phyloP scores from a whole-genome alignment of 2,797 vertebrate genomes.

The Morus bassanus region DNA sequence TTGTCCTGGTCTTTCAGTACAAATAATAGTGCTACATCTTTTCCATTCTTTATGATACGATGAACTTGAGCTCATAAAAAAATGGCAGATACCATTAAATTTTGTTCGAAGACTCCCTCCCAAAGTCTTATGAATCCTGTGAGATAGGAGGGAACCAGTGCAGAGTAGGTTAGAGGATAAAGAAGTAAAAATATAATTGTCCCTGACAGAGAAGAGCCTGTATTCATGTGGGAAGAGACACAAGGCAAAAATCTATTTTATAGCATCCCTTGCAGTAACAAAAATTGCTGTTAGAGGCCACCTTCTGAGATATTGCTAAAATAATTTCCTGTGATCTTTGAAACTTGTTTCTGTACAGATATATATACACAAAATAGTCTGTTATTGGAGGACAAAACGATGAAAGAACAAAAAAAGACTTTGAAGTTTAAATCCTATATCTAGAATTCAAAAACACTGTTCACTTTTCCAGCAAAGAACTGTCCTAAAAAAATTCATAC shows the following conservation, averaged over 20 bases:
- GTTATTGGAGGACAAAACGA: neutral
- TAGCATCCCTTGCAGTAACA: neutral
- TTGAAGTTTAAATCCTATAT: slow-evolving; percentile 13
- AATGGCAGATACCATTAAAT: neutral
- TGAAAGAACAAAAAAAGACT: neutral
- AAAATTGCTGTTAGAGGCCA: slow-evolving; percentile 27
- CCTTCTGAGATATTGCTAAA: slow-evolving; percentile 21
- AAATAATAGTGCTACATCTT: neutral
- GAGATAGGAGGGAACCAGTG: neutral
- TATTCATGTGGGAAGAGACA: neutral
- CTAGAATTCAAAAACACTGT: neutral
- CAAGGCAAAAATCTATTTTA: slow-evolving; percentile 5
- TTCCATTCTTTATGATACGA: neutral
- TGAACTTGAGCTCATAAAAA: neutral
- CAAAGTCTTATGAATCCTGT: neutral
- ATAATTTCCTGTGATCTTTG: slow-evolving; percentile 25
- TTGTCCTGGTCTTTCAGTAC: neutral
- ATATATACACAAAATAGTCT: neutral
- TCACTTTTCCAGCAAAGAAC: neutral
- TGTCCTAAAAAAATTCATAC: neutral
- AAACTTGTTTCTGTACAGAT: neutral
- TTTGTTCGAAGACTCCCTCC: neutral
- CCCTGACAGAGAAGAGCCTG: neutral
- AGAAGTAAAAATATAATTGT: neutral
- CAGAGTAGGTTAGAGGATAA: neutral